These are phyloP conservation scores for Eudyptes chrysolophus DNA, from an alignment of 2,113 vertebrate species.

Conservation along the genomic window DNA sequence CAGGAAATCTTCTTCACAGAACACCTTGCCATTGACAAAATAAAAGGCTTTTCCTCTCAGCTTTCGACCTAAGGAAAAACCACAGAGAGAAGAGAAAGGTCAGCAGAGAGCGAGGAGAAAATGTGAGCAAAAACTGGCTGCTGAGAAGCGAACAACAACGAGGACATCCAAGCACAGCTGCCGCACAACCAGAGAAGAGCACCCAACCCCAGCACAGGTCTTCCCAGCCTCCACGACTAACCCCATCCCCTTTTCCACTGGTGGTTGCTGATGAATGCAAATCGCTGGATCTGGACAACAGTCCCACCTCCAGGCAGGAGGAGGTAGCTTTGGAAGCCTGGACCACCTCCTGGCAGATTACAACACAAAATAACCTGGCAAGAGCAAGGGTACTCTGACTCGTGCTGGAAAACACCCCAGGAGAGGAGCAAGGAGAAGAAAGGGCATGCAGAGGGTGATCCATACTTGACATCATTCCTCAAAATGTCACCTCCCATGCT, in stretches of 20 bases:
- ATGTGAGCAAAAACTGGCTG: neutral
- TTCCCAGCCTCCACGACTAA: neutral
- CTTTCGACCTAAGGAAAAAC: slow-evolving; percentile 77
- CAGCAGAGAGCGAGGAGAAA: neutral
- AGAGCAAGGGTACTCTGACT: neutral
- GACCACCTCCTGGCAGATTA: neutral
- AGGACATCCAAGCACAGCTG: rapidly evolving
- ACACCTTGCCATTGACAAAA: slow-evolving; percentile 84
- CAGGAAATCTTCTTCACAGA: slow-evolving; percentile 96
- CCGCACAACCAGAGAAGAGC: neutral
- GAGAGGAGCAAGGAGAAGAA: neutral
- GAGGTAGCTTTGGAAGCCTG: neutral
- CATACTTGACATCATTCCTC: neutral
- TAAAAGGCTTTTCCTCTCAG: slow-evolving; percentile 89
- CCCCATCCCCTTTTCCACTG: neutral
- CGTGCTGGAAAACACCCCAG: neutral
- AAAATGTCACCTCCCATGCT: neutral
- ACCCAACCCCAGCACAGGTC: rapidly evolving
- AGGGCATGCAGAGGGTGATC: neutral
- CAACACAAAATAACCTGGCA: neutral
- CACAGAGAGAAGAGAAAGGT: neutral
- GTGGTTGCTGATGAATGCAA: rapidly evolving
- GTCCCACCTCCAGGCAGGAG: neutral
- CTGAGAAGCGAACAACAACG: neutral
- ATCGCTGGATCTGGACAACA: neutral